A percentile compares a stretch with the other conserved stretches of the same genome.
Evolutionary conservation across 2,113 vertebrate genomes (phyloP).

Genomic region (Nyctibius bracteatus): DNA sequence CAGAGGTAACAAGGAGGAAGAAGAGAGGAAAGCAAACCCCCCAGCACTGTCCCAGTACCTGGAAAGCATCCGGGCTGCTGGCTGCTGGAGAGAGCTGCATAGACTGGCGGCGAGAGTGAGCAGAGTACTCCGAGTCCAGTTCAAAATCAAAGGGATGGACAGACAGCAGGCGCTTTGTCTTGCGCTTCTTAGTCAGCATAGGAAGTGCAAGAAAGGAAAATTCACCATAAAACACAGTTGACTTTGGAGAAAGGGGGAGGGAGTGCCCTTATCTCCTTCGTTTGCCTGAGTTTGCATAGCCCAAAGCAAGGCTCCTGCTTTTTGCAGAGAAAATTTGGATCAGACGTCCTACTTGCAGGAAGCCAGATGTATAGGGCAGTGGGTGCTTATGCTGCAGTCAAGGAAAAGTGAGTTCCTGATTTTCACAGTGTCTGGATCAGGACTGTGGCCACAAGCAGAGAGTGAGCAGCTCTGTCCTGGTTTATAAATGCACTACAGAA

Average conservation of each 20-base stretch:
- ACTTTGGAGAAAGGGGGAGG: not conserved
- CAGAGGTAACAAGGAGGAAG: not conserved
- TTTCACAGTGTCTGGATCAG: not conserved
- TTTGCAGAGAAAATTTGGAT: not conserved
- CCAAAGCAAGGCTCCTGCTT: not conserved
- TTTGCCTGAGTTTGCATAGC: not conserved
- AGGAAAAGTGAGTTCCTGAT: not conserved
- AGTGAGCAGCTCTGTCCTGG: not conserved
- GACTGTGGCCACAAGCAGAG: not conserved
- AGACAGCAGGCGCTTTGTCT: slow-evolving; percentile 84
- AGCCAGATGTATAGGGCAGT: not conserved
- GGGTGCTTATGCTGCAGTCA: not conserved
- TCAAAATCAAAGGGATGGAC: slow-evolving; percentile 85
- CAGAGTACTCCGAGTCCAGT: slow-evolving; percentile 72
- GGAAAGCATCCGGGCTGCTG: slow-evolving; percentile 17
- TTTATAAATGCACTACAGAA: not conserved
- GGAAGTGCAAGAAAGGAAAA: not conserved
- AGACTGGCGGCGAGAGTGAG: slow-evolving; percentile 58
- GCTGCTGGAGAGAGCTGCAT: slow-evolving; percentile 54
- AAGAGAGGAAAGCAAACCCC: not conserved
- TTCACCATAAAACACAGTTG: not conserved
- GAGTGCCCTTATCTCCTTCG: not conserved
- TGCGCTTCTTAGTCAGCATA: slow-evolving; percentile 66
- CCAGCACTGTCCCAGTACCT: slow-evolving; percentile 58
- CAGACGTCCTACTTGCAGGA: rapidly evolving